phyloP scores from a whole-genome alignment of 2,888 invertebrate genomes.

The Drosophila tanythrix region DNA sequence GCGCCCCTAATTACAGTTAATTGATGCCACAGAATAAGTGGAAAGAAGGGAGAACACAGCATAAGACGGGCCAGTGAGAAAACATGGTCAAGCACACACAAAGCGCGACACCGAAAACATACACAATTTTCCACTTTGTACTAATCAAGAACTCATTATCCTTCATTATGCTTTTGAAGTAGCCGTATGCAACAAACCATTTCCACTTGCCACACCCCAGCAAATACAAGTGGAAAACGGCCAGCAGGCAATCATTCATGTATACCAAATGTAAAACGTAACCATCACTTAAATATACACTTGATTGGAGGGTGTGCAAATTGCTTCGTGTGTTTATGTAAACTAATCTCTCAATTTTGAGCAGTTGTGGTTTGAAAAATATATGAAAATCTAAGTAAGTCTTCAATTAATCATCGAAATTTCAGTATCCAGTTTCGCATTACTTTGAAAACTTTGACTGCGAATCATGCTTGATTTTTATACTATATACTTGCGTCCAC shows the following conservation, averaged over 20 bases:
- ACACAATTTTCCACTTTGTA: conserved; percentile 74
- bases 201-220: not conserved
- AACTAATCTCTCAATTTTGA: not conserved
- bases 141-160: conserved; percentile 73
- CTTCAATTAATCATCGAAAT: not conserved
- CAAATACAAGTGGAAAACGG: not conserved
- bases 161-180: conserved; percentile 68
- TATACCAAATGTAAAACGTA: not conserved
- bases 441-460: not conserved
- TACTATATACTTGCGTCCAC: not conserved
- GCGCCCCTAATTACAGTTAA: conserved; percentile 68
- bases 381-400: not conserved
- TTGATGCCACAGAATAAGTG: conserved; percentile 40
- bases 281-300: not conserved
- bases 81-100: conserved; percentile 12
- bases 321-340: not conserved
- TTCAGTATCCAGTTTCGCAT: not conserved
- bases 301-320: not conserved
- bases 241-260: conserved; percentile 8
- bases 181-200: conserved; percentile 35
- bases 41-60: not conserved
- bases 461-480: not conserved
- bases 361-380: not conserved
- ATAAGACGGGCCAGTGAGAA: conserved; percentile 9
- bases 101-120: conserved; percentile 43